phyloP scores from a whole-genome alignment of 2,797 vertebrate genomes.

The Manis javanica region DNA sequence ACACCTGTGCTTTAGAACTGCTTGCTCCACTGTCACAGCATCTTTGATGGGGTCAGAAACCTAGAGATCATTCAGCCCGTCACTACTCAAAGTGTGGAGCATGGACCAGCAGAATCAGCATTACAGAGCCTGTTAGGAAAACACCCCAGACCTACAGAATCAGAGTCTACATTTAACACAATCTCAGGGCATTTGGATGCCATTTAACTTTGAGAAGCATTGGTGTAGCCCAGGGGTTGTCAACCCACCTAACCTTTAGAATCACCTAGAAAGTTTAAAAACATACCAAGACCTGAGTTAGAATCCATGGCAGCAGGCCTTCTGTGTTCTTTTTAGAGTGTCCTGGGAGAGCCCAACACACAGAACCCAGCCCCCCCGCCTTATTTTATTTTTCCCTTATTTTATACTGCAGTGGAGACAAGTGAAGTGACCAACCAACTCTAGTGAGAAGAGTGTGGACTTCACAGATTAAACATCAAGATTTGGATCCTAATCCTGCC shows the following conservation, averaged over 20 bases:
- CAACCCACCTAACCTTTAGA: not conserved
- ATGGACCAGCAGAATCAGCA: not conserved
- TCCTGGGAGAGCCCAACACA: not conserved
- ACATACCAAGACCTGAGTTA: not conserved
- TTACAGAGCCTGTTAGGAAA: not conserved
- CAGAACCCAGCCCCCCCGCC: no score
- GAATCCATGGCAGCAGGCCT: not conserved
- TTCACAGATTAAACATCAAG: not conserved
- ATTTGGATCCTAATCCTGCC: not conserved
- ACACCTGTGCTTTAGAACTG: not conserved
- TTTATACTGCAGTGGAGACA: not conserved
- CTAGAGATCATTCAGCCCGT: not conserved
- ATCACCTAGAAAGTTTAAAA: not conserved
- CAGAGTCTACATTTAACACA: not conserved
- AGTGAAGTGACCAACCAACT: not conserved
- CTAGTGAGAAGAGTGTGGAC: not conserved
- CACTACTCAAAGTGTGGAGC: no score
- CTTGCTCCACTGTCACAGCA: not conserved
- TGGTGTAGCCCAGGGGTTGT: not conserved
- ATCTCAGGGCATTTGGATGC: not conserved
- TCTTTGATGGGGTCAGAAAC: not conserved
- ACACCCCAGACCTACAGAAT: not conserved
- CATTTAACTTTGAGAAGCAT: not conserved
- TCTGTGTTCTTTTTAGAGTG: not conserved
- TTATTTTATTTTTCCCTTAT: not conserved